Conservation (phyloP, 2,888 invertebrate genomes). For the Erebia aethiops region DNA sequence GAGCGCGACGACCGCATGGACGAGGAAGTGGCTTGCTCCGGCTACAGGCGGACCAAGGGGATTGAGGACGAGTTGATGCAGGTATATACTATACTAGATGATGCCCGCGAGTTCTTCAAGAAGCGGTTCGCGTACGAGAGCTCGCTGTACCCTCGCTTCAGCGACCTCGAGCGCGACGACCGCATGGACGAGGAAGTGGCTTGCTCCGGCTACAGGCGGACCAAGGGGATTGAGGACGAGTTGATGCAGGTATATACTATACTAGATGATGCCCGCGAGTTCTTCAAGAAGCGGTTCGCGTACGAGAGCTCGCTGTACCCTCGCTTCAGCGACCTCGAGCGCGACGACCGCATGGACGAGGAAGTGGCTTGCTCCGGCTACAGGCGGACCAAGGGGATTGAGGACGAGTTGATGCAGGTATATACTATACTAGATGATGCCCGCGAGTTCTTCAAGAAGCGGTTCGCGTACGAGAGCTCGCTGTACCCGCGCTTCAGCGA, state of each 20-base stretch:
- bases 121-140: conserved; percentile 95
- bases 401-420: conserved; percentile 86
- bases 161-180: conserved; percentile 89
- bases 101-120: conserved; percentile 95
- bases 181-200: conserved; percentile 93
- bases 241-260: conserved; percentile 81
- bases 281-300: conserved; percentile 94
- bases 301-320: conserved; percentile 94
- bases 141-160: conserved; percentile 89
- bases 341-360: conserved; percentile 92
- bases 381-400: conserved; percentile 92
- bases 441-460: conserved; percentile 94
- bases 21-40: conserved; percentile 95
- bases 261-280: no score
- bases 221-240: conserved; percentile 90
- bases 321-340: conserved; percentile 88
- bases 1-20: conserved; percentile 92
- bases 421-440: no score
- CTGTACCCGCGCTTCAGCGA: conserved; percentile 90
- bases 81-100: no score
- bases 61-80: conserved; percentile 88
- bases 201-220: conserved; percentile 96
- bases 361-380: conserved; percentile 97
- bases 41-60: conserved; percentile 93
- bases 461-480: conserved; percentile 95